These are phyloP conservation scores for Crossocerus cetratus DNA, from an alignment of 2,888 invertebrate genomes.

Conservation along the genomic window DNA sequence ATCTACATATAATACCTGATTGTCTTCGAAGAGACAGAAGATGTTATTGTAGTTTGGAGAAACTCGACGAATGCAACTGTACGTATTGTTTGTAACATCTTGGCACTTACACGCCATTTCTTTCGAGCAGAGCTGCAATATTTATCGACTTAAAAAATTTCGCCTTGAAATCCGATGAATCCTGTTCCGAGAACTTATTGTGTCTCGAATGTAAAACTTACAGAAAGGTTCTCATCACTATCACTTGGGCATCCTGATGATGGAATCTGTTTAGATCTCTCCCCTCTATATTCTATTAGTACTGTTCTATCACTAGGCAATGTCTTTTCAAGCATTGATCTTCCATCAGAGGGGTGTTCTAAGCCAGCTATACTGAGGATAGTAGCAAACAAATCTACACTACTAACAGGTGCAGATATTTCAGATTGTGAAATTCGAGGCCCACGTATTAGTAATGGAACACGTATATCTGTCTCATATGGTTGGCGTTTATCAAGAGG, in stretches of 20 bases:
- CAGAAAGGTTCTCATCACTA: constrained; percentile 80
- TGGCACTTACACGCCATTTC: constrained; percentile 90
- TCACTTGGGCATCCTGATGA: constrained; percentile 83
- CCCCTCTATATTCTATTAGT: constrained; percentile 90
- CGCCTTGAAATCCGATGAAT: not conserved
- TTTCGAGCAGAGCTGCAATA: constrained; percentile 81
- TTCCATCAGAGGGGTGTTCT: constrained; percentile 75
- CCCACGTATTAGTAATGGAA: constrained; percentile 89
- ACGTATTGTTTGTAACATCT: constrained; percentile 91
- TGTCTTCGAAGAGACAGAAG: constrained; percentile 82
- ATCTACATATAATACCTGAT: constrained; percentile 75
- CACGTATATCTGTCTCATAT: constrained; percentile 92
- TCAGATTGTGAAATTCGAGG: constrained; percentile 81
- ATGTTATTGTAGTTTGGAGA: constrained; percentile 79
- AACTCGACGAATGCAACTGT: constrained; percentile 85
- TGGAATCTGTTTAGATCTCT: constrained; percentile 80
- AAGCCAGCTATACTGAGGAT: constrained; percentile 85
- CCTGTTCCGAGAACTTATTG: not conserved
- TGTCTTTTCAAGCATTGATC: constrained; percentile 62
- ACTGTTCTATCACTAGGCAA: constrained; percentile 79
- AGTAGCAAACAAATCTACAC: constrained; percentile 92
- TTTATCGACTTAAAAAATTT: constrained; percentile 7
- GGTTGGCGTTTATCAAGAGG: constrained; percentile 94
- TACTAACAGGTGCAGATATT: constrained; percentile 81
- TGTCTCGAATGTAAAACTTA: constrained; percentile 71